Evolutionary conservation across 2,888 invertebrate genomes (phyloP), one percentile per base, ranked within the genome.

Genomic region (Parnassius glacialis): DNA sequence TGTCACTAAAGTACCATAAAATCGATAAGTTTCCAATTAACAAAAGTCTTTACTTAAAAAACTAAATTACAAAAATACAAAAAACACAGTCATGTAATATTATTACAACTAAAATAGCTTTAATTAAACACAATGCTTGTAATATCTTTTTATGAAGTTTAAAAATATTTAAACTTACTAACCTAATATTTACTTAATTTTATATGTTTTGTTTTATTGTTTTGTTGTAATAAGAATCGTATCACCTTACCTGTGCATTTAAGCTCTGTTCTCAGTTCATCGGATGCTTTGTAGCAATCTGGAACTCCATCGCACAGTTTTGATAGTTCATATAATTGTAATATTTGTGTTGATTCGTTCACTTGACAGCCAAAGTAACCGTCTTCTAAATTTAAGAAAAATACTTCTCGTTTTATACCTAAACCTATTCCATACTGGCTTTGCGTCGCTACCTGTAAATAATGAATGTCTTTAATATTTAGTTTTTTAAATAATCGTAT

Each of bases 291-390:
- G 92, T 94, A 98, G 90, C 98, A 98, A 87, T 98, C 96, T 76
- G 95, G 94, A 77, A 94, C 94, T 77, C 96, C 96, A 92, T 98
- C 97, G 93, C 98, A 98, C 82, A 98, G 93, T 93, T 96, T 97
- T 74, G 97, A 97, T 87, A 98, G 93, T 94, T 98, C 97, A 93
- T 97, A 97, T 85, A 98, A 93, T 94, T 98, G 98, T 87, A 98
- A 93, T 85, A 98, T 96, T 92, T 97, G 97, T 83, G 96, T 96
- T 79, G 97, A 97, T 93, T 97, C 97, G 94, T 98, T 98, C 79
- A 98, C 97, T 94, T 98, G 98, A 93, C 98, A 98, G 82, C 97
- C 98, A 92, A 98, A 98, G 92, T 97, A 98, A 85, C 98, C 98
- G 93, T 98, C 97, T 93, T 98, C 98, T 92, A 98, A 94, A 93